A percentile compares a stretch with the other conserved stretches of the same genome.
Conservation (phyloP, 1,140 invertebrate species). For the Panagrolaimus sp. region DNA sequence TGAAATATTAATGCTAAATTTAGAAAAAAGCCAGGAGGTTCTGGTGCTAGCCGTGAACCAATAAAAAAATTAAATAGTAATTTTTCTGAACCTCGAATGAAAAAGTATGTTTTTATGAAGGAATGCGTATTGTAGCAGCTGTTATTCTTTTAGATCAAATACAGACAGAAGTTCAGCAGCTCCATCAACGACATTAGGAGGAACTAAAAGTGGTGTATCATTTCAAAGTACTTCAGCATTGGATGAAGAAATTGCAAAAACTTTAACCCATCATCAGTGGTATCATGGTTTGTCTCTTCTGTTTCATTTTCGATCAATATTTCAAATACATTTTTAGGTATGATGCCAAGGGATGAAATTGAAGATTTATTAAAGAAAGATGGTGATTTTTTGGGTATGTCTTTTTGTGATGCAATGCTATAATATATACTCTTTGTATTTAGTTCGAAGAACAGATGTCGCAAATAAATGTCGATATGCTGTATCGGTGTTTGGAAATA, state of each 20-base stretch:
- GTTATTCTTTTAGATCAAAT: too few species aligned
- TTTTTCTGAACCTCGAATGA: too few species aligned
- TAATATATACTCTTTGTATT: too few species aligned
- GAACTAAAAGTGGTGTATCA: not conserved
- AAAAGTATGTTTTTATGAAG: too few species aligned
- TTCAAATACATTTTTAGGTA: too few species aligned
- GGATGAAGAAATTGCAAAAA: not conserved
- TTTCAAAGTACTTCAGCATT: not conserved
- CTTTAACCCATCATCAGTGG: slow-evolving; percentile 64
- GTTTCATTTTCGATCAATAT: too few species aligned
- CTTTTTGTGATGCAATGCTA: not conserved
- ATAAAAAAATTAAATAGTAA: not conserved
- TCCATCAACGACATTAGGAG: too few species aligned
- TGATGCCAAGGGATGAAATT: slow-evolving; percentile 87
- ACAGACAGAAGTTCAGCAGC: not conserved
- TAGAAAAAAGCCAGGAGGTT: too few species aligned
- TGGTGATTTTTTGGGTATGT: slow-evolving; percentile 75
- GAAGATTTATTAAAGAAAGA: slow-evolving; percentile 78
- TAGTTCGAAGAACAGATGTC: slow-evolving; percentile 77
- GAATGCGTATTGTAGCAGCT: too few species aligned
- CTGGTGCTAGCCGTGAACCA: not conserved
- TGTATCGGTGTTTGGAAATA: slow-evolving; percentile 26
- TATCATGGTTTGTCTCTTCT: too few species aligned
- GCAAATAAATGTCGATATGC: slow-evolving; percentile 72
- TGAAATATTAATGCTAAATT: too few species aligned